Percentiles rank a stretch among this genome's conserved stretches.
Conservation (phyloP, 2,797 vertebrate genomes). For the Lagocephalus sceleratus region DNA sequence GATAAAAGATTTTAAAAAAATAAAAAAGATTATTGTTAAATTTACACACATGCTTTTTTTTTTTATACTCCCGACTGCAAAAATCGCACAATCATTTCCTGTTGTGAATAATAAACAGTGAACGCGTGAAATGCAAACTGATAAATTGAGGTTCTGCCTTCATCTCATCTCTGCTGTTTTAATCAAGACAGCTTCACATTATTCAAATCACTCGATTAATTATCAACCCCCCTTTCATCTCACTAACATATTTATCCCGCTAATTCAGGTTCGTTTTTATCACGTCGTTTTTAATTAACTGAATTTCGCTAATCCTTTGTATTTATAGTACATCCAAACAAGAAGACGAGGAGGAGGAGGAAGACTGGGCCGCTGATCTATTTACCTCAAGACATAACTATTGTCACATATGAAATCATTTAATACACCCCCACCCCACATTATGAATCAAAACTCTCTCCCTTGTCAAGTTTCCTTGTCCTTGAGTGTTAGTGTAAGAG, state of each 20-base stretch:
- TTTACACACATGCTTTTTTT: too few relatives aligned
- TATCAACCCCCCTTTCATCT: neutral
- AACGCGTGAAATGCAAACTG: neutral
- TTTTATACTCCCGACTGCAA: too few relatives aligned
- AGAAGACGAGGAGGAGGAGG: too few relatives aligned
- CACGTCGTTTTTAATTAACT: neutral
- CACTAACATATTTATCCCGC: neutral
- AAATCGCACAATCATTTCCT: neutral
- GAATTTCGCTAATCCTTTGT: neutral
- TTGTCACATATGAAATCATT: too few relatives aligned
- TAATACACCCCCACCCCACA: too few relatives aligned
- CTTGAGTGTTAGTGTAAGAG: neutral
- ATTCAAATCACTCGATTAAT: neutral
- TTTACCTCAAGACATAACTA: too few relatives aligned
- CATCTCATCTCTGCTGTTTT: neutral
- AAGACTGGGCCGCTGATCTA: too few relatives aligned
- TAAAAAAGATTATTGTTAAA: too few relatives aligned
- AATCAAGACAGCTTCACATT: neutral
- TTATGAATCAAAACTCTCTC: neutral
- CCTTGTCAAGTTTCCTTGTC: conserved; percentile 1
- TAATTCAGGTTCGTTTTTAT: neutral
- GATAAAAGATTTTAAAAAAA: too few relatives aligned
- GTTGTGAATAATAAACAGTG: neutral
- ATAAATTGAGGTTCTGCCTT: neutral
- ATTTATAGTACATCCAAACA: neutral